Base-by-base conservation (phyloP, 1,140 invertebrate species). In the Lethrus apterus region DNA sequence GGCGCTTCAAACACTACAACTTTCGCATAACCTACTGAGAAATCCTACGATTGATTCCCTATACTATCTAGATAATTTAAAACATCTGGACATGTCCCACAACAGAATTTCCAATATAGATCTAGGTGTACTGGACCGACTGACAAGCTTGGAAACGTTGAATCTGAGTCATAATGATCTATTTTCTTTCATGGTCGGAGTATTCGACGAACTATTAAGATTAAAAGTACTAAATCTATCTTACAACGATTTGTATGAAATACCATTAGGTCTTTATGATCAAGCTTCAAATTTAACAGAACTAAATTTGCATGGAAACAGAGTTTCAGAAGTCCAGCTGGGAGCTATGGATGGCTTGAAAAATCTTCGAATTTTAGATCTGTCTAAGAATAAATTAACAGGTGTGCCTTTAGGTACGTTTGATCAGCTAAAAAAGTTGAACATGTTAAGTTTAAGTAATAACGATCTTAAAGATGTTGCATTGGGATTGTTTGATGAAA, bases 351-450 rank as follows among this genome's bases (percentile, higher is more conserved):
- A 44, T 19, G 14, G 13, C 11, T 8, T 33, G 5, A 41, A 23
- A 11, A 14, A 13, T 29, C 4, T 41, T 4, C 15, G 13, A 0
- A 26, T 5, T n/a, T 26, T 41, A 29, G 18, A 41, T 41, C 15
- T 44, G 15, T 44, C 43, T 7, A 44, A 44, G 11, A 44, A 44
- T 34, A 44, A 34, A 23, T 10, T 44, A 34, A 19, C 15, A n/a
- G 34, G 3, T 3, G 4, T 44, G 2, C 30, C 30, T 11, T 32
- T 33, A 14, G 43, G 30, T 2, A 10, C 24, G 1, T 44, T 44
- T 3, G 31, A 44, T 19, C n/a, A 21, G 14, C 4, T 33, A 2
- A n/a, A 2, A 18, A 26, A 24, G 13, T 41, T 41, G 24, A 23
- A 26, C 11, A 4, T 26, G 15, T 41, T 41, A 26, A 24, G 29